phyloP scores from a whole-genome alignment of 2,113 vertebrate species.

The Cyanocitta stelleri region DNA sequence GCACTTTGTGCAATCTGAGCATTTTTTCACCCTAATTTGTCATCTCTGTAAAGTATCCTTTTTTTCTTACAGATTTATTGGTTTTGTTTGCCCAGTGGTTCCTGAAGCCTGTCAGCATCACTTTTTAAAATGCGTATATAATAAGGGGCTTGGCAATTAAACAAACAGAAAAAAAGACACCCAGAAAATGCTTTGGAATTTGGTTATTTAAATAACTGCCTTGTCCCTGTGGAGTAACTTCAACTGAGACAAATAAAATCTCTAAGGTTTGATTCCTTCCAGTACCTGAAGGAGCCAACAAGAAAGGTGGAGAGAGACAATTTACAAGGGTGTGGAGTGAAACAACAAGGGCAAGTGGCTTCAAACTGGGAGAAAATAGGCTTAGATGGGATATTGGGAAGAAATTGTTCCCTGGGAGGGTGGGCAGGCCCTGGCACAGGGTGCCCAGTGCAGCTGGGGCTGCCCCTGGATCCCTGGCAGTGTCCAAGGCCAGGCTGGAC shows the following conservation, averaged over 20 bases:
- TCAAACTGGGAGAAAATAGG: not conserved
- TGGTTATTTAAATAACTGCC: not conserved
- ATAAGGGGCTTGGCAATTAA: not conserved
- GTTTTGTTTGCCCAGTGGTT: not conserved
- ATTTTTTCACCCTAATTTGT: not conserved
- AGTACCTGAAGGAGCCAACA: not conserved
- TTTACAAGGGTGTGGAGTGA: not conserved
- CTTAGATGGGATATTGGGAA: not conserved
- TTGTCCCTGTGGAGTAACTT: not conserved
- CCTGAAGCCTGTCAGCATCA: not conserved
- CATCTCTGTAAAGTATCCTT: not conserved
- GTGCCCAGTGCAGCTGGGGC: not conserved
- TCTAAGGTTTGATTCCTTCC: not conserved
- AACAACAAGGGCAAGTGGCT: not conserved
- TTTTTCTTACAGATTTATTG: not conserved
- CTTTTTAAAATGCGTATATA: not conserved
- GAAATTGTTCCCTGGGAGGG: not conserved
- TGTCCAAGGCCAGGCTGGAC: not conserved
- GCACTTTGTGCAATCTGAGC: slow-evolving; percentile 6
- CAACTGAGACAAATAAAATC: not conserved
- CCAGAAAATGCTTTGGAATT: not conserved
- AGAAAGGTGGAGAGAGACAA: not conserved
- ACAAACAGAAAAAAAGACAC: not conserved
- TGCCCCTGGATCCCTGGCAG: not conserved
- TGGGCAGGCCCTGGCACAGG: not conserved